A percentile compares a stretch with the other conserved stretches of the same genome.
These are phyloP conservation scores for Brachionus koreanus DNA, from an alignment of 1,140 invertebrate genomes.

Conservation along the genomic window DNA sequence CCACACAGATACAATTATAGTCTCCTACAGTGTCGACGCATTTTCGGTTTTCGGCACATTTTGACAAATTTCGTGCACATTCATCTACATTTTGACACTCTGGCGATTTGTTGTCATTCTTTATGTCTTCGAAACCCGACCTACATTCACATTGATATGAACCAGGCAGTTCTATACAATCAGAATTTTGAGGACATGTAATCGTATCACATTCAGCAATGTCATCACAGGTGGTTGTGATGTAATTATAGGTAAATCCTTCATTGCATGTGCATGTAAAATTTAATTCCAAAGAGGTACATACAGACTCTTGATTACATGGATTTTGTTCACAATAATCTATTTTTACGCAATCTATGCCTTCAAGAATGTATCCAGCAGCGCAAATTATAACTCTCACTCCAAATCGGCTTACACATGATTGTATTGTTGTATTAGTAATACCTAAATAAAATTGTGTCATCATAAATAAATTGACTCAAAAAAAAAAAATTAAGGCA, in stretches of 20 bases:
- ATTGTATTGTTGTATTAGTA: background rate
- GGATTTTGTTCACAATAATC: background rate
- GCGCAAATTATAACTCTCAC: background rate
- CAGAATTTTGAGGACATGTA: background rate
- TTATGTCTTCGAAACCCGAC: background rate
- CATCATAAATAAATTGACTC: no score
- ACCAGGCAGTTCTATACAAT: background rate
- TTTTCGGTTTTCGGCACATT: background rate
- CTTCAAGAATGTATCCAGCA: background rate
- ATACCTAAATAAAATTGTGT: background rate
- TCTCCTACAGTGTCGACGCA: background rate
- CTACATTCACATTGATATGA: background rate
- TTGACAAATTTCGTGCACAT: background rate
- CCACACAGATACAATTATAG: background rate
- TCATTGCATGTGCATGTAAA: background rate
- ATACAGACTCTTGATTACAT: background rate
- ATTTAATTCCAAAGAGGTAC: background rate
- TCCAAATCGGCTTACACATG: background rate
- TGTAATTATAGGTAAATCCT: background rate
- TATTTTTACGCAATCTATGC: background rate
- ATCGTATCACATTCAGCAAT: background rate
- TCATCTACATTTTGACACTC: background rate
- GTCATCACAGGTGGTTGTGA: background rate
- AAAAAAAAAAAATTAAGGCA: background rate
- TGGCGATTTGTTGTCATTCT: background rate